These are phyloP conservation scores for Nibea coibor DNA, from an alignment of 2,113 vertebrate genomes.

Conservation along the genomic window DNA sequence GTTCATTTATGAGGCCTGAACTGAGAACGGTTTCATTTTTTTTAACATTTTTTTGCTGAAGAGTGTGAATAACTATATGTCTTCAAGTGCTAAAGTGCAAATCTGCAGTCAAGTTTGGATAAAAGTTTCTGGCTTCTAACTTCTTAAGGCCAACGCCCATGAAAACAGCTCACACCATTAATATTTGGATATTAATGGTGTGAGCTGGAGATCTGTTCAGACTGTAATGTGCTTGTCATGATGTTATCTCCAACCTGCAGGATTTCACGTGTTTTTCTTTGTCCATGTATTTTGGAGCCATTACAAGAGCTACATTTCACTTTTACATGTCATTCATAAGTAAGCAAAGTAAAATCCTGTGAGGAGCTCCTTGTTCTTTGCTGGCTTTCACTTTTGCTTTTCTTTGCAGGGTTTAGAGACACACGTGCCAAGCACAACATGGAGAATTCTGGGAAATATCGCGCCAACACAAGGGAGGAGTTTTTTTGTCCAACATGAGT, in stretches of 20 bases:
- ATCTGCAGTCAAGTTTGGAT: not conserved
- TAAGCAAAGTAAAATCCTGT: constrained; percentile 19
- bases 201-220: not conserved
- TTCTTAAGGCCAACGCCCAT: not conserved
- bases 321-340: constrained; percentile 30
- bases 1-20: not conserved
- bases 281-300: constrained; percentile 33
- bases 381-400: constrained; percentile 29
- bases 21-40: not conserved
- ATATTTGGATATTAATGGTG: not conserved
- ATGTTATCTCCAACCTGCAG: constrained; percentile 43
- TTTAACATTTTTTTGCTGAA: not conserved
- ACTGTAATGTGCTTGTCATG: not conserved
- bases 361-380: constrained; percentile 38
- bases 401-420: constrained; percentile 14
- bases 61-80: not conserved
- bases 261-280: constrained; percentile 28
- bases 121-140: not conserved
- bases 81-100: not conserved
- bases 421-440: constrained; percentile 67
- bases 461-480: constrained; percentile 20
- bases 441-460: constrained; percentile 57
- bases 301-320: constrained; percentile 40
- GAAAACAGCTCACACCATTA: constrained; percentile 19
- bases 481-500: constrained; percentile 32